Evolutionary conservation across 23 tunicate species (phyloP), one percentile per base, ranked within the genome.

Genomic region (Clavelina lepadiformis): DNA sequence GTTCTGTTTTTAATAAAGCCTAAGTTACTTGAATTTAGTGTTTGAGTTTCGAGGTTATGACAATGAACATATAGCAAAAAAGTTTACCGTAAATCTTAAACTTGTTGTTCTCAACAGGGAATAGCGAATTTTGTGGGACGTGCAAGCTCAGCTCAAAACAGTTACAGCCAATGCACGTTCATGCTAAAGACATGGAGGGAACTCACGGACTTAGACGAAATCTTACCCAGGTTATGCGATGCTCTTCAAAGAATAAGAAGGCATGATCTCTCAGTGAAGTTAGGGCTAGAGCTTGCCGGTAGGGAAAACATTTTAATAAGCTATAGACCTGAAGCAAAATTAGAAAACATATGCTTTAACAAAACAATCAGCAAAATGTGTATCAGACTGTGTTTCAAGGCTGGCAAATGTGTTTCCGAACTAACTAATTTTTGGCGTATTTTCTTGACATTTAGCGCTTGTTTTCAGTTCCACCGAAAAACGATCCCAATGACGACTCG

Each of bases 181-280:
- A 88, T 88, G 96, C 50, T 88, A 68, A 74, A 75, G 37, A 80
- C 96, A 31, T 88, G 96, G 96, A 31, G 96, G 23, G 78, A 75
- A 32, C 73, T 63, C 44, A 80, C 78, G 52, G 54, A 82, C 1
- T 35, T 52, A 3, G 77, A 88, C 11, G 87, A 88, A 56, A 79
- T 88, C 29, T 58, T 88, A 8, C 87, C 96, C 28, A 77, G 96
- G 24, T 47, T 88, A 35, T 65, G 82, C 33, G 76, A 80, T 45
- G 96, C 96, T 34, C 74, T 88, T 44, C 74, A 68, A 38, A 68
- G 78, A 27, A 88, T 88, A 29, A 49, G 87, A 52, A 72, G 87
- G 58, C 82, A 88, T 37, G 86, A 79, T 58, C 56, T 88, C 32
- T 82, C 96, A 37, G 62, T 79, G 46, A 88, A 79, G 34, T 51